These are phyloP conservation scores for Synergus umbraculus DNA, from an alignment of 2,888 invertebrate species.

Conservation along the genomic window DNA sequence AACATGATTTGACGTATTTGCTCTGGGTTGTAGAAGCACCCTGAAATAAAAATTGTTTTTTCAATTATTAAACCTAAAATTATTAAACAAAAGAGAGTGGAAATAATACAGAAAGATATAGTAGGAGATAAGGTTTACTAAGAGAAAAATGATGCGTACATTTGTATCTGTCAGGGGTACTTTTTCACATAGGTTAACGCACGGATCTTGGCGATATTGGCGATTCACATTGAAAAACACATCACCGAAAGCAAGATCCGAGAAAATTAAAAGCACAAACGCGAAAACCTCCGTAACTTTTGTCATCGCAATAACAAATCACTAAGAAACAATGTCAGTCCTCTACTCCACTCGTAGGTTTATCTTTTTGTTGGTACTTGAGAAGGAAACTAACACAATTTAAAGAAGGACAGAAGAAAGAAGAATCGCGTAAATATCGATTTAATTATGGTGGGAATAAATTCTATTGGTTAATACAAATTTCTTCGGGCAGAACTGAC, in stretches of 20 bases:
- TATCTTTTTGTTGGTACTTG: background rate
- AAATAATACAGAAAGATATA: background rate
- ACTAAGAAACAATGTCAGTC: background rate
- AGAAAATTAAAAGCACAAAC: slow-evolving; percentile 33
- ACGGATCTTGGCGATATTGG: slow-evolving; percentile 64
- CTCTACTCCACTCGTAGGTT: background rate
- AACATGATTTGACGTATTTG: slow-evolving; percentile 68
- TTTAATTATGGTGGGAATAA: slow-evolving; percentile 62
- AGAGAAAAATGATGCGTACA: slow-evolving; percentile 54
- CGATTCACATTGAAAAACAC: slow-evolving; percentile 59
- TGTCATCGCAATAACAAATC: slow-evolving; percentile 11
- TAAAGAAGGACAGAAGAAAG: background rate
- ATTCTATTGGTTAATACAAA: slow-evolving; percentile 53
- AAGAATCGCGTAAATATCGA: slow-evolving; percentile 65
- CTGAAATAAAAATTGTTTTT: slow-evolving; percentile 12
- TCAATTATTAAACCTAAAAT: background rate
- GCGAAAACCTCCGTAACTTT: slow-evolving; percentile 16
- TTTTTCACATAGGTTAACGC: slow-evolving; percentile 68
- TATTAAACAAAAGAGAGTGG: background rate
- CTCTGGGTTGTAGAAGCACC: slow-evolving; percentile 53
- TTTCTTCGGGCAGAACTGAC: background rate
- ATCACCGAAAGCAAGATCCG: slow-evolving; percentile 51
- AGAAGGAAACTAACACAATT: background rate
- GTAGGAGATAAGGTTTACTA: background rate
- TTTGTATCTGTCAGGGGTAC: slow-evolving; percentile 59